Conservation (phyloP, 2,888 invertebrate genomes). For the Neoaliturus tenellus region DNA sequence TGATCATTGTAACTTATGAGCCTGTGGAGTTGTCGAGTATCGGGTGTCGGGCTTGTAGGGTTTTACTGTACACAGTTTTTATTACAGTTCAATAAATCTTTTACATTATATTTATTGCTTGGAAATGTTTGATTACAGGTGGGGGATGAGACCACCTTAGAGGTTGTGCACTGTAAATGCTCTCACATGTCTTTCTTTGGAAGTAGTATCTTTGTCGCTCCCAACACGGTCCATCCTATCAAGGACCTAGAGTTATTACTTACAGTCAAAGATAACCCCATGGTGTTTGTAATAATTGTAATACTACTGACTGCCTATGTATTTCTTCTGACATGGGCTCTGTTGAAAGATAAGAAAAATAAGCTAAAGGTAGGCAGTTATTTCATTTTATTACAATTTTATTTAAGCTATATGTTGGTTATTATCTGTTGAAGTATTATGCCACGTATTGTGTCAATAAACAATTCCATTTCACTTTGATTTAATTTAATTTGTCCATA, state of each 20-base stretch:
- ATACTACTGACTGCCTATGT: conserved; percentile 60
- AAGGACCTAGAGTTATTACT: conserved; percentile 62
- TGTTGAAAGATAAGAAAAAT: conserved; percentile 60
- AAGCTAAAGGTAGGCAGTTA: conserved; percentile 50
- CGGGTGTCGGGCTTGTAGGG: no score
- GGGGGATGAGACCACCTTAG: conserved; percentile 28
- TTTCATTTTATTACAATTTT: no score
- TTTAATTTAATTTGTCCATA: no score
- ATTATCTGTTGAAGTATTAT: no score
- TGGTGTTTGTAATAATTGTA: conserved; percentile 59
- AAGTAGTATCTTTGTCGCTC: conserved; percentile 60
- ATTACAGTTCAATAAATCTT: no score
- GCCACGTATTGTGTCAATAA: no score
- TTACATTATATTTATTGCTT: no score
- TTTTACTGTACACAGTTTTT: no score
- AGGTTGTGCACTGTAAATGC: conserved; percentile 59
- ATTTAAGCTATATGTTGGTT: no score
- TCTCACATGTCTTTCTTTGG: conserved; percentile 64
- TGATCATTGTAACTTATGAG: no score
- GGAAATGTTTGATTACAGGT: neutral
- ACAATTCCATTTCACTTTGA: no score
- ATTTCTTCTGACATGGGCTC: conserved; percentile 61
- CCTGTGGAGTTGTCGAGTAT: no score
- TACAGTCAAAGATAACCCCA: conserved; percentile 61
- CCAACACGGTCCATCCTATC: conserved; percentile 61